Evolutionary conservation across 2,113 vertebrate species (phyloP).

Genomic region (Carlito syrichta): DNA sequence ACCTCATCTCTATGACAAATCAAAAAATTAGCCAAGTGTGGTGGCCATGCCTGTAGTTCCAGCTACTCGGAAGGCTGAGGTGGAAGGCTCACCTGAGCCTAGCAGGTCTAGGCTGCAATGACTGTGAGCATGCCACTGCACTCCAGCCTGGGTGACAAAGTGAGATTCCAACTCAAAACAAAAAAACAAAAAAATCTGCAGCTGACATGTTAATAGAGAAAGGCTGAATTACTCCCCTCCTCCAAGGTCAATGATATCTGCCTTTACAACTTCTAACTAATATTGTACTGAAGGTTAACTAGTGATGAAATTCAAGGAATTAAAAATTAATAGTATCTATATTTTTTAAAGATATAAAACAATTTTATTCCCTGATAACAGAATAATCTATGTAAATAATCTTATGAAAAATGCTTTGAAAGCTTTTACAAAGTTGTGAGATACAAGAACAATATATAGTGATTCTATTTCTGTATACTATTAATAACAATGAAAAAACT

Average conservation of each 20-base stretch:
- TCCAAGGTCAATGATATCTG: neutral
- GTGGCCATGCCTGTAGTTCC: too few species aligned
- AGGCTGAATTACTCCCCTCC: neutral
- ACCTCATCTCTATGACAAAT: too few species aligned
- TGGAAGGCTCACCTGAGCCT: too few species aligned
- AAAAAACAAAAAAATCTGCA: neutral
- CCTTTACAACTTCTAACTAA: neutral
- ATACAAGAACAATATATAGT: neutral
- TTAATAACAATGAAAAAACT: neutral
- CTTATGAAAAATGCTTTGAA: neutral
- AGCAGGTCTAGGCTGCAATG: too few species aligned
- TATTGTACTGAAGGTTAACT: neutral
- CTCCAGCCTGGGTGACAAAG: too few species aligned
- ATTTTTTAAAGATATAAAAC: neutral
- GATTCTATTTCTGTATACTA: neutral
- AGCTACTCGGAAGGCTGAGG: too few species aligned
- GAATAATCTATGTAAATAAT: neutral
- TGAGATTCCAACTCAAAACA: too few species aligned
- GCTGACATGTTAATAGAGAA: neutral
- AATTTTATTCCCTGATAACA: neutral
- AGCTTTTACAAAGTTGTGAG: neutral
- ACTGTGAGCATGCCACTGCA: too few species aligned
- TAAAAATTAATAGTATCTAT: neutral
- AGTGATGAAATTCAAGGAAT: neutral
- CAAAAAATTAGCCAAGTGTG: too few species aligned